Evolutionary conservation across 2,888 invertebrate species (phyloP).

Genomic region (Mimachlamys varia): DNA sequence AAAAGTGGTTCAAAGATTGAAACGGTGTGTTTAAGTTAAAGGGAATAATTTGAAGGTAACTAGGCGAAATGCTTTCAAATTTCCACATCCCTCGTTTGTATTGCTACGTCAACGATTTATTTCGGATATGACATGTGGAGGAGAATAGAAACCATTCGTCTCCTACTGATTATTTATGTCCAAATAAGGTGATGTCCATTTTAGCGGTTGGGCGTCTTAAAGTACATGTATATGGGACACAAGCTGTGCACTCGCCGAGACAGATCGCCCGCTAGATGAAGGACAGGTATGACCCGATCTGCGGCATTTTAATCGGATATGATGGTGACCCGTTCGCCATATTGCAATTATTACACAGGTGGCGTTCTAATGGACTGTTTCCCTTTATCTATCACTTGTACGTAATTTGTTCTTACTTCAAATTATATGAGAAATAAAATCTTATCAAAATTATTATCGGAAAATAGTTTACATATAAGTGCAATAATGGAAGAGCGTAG

Average conservation of each 20-base stretch:
- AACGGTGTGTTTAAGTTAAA: no score
- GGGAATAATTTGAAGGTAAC: no score
- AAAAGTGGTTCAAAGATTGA: no score
- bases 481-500: background rate
- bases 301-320: background rate
- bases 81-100: no score
- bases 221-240: background rate
- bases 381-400: background rate
- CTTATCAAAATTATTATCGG: background rate
- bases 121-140: no score
- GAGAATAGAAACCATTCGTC: no score
- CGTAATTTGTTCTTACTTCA: background rate
- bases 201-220: no score
- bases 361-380: background rate
- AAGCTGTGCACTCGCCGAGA: background rate
- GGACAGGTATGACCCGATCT: background rate
- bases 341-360: background rate
- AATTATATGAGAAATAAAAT: background rate
- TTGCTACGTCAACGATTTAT: no score
- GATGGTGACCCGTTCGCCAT: background rate
- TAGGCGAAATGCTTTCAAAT: no score
- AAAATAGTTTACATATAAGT: background rate
- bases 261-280: background rate
- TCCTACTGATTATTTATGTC: no score
- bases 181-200: no score